Evolutionary conservation across 2,888 invertebrate genomes (phyloP), one percentile per base, ranked within the genome.

Genomic region (Therioaphis trifolii): DNA sequence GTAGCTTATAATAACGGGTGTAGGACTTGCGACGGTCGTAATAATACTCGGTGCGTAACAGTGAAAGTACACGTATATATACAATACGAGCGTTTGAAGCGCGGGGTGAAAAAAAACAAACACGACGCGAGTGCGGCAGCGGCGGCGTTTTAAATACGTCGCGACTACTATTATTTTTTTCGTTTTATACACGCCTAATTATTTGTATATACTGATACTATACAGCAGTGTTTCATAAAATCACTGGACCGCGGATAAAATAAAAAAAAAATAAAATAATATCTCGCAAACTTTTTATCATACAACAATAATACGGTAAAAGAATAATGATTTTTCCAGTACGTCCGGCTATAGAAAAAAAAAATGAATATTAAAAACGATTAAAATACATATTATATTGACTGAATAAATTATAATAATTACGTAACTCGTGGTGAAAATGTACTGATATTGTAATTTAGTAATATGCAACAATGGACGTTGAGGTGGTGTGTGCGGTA

Each of bases 101-200:
- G 46, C 46, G 14, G 46, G 29, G 9, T 21, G 4, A 76, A 15
- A 43, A 46, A 11, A 49, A 78, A 35, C 15, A 35, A 21, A 68
- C 49, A 29, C n/a, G 7, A 49, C 40, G 24, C 68, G 14, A 21
- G 66, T 27, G 29, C n/a, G n/a, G n/a, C n/a, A n/a, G n/a, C n/a
- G n/a, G n/a, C n/a, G n/a, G n/a, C 61, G 43, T 61, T 63, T 77
- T 49, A 49, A 49, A 49, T 49, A 66, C 29, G 9, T 18, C 52
- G 11, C 35, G 11, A 35, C 5, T 9, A 40, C 24, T 71, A 49
- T 71, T 63, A 63, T 63, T 82, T 71, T 80, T 63, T 7, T 5
- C 21, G 9, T 43, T 74, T 63, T 74, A 63, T 82, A 49, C 72
- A 63, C 82, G 72, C 82, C 35, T 72, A 74, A 63, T 82, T 82